Percentiles rank a stretch among this genome's conserved stretches.
These are phyloP conservation scores for Umimayanthus chanpuru DNA, from an alignment of 92 coral and sea anemone genomes.

Conservation along the genomic window DNA sequence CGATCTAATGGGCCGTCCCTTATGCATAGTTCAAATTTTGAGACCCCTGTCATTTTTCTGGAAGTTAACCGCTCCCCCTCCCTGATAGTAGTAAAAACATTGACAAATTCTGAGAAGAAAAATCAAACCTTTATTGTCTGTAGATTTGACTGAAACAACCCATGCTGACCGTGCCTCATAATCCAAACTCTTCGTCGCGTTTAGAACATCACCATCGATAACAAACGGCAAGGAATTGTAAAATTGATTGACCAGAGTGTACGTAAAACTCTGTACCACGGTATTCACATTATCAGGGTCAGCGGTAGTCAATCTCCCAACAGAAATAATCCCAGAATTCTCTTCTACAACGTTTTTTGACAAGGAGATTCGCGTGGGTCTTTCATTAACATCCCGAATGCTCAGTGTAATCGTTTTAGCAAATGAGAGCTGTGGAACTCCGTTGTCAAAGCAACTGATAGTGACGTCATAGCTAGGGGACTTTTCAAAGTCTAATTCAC, in stretches of 20 bases:
- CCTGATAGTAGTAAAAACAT: too few relatives aligned
- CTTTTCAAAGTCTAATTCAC: constrained; percentile 70
- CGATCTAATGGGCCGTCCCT: too few relatives aligned
- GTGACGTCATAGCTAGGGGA: constrained; percentile 61
- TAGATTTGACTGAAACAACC: constrained; percentile 72
- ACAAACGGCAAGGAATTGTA: constrained; percentile 66
- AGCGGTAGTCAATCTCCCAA: constrained; percentile 74
- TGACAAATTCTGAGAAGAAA: too few relatives aligned
- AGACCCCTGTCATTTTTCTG: too few relatives aligned
- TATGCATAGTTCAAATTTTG: too few relatives aligned
- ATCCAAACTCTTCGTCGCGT: constrained; percentile 80
- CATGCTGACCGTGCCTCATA: constrained; percentile 71
- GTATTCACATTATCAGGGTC: constrained; percentile 88
- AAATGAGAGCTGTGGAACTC: constrained; percentile 61
- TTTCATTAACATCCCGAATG: constrained; percentile 79
- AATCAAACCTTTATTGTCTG: constrained; percentile 70
- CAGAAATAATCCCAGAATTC: constrained; percentile 69
- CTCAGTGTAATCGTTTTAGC: constrained; percentile 55
- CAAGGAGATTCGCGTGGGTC: constrained; percentile 73
- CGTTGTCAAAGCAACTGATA: constrained; percentile 76
- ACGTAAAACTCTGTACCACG: constrained; percentile 75
- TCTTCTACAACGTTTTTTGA: constrained; percentile 73
- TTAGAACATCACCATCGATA: constrained; percentile 64
- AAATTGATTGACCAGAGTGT: constrained; percentile 49
- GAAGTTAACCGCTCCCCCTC: too few relatives aligned